Base-by-base conservation (phyloP, 2,797 vertebrate species). In the Distichodus sexfasciatus region DNA sequence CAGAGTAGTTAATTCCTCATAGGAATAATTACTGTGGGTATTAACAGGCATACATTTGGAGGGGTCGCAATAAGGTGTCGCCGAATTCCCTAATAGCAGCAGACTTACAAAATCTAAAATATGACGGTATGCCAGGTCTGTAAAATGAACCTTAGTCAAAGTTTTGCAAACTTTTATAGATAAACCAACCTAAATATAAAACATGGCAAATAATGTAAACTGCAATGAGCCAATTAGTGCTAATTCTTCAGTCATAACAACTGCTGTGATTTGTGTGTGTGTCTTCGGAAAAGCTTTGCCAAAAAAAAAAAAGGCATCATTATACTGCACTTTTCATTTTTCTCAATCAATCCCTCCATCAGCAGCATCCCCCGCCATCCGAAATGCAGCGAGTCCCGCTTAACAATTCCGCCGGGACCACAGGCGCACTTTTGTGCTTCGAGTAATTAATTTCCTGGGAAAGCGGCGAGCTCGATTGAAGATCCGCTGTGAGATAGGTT, bases 291-390 rank as follows among this genome's bases (percentile, higher is more conserved):
- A 44, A 15, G 70, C 54, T 41, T 78, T 48, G 28, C 40, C 19
- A 72, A 69, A 69, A 72, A 69, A 69, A 44, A 54, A 40, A 51
- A 58, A 21, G 33, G 36, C 41, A 36, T 68, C 60, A 54, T 74
- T 68, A 63, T 54, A 66, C 54, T 70, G 53, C 33, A 65, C 64
- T 66, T 67, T 66, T 72, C 63, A 57, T 75, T 64, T 66, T 70
- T 77, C 57, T 59, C 60, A 66, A 75, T 74, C 50, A 74, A 54
- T 71, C 57, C 35, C 64, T 71, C 23, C 17, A 58, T 40, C 54
- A 60, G 48, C 46, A 44, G 55, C 12, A 48, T 60, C 70, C 72
- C 64, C 53, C 71, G 23, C 50, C 38, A 74, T 66, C 61, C 67
- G 61, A 77, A 71, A 66, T 41, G 28, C 26, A 48, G 53, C 61